A percentile compares a stretch with the other conserved stretches of the same genome.
These are phyloP conservation scores for Gavialis gangeticus DNA, from an alignment of 2,113 vertebrate species.

Conservation along the genomic window DNA sequence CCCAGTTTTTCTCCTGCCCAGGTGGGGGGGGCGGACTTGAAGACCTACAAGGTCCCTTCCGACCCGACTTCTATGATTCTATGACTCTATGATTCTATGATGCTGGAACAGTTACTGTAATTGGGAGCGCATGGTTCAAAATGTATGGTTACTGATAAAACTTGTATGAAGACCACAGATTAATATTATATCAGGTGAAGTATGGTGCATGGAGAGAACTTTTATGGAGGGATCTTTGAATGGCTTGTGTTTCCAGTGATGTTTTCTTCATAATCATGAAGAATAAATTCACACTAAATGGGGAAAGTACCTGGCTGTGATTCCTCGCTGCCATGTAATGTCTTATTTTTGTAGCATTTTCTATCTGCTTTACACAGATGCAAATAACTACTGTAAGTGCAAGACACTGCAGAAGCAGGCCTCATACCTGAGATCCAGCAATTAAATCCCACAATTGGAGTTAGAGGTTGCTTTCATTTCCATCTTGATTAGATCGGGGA, in stretches of 20 bases:
- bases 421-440: not conserved
- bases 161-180: not conserved
- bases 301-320: not conserved
- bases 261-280: not conserved
- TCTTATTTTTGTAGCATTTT: not conserved
- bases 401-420: not conserved
- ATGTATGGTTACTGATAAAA: not conserved
- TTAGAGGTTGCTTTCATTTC: not conserved
- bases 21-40: too few relatives aligned
- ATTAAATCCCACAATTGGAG: not conserved
- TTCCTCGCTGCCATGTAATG: not conserved
- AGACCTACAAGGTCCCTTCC: too few relatives aligned
- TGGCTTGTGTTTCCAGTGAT: accelerated
- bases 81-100: too few relatives aligned
- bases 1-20: too few relatives aligned
- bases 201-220: not conserved
- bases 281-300: accelerated
- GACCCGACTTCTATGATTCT: too few relatives aligned
- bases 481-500: not conserved
- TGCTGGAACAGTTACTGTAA: not conserved
- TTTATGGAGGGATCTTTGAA: not conserved
- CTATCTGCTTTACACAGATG: accelerated
- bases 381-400: not conserved
- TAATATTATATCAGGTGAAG: not conserved
- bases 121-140: not conserved